phyloP scores from a whole-genome alignment of 1,140 invertebrate species.

The Drosophila guanche region DNA sequence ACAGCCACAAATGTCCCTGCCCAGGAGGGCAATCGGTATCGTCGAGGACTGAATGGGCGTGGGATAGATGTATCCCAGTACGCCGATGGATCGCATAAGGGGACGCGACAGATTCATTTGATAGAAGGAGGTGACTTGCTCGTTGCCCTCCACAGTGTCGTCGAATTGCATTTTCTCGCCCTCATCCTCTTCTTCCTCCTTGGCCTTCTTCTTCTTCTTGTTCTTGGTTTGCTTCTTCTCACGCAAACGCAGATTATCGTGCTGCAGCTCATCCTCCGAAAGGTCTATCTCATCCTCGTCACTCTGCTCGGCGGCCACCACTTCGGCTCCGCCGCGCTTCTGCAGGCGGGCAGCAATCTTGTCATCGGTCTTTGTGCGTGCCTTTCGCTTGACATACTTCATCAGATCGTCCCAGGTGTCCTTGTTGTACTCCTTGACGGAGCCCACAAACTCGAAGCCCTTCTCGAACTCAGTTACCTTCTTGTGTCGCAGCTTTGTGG shows the following conservation, averaged over 20 bases:
- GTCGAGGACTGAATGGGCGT: slow-evolving; percentile 98
- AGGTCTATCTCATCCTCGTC: slow-evolving; percentile 84
- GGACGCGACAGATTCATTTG: slow-evolving; percentile 97
- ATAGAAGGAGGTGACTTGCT: slow-evolving; percentile 91
- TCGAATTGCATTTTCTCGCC: slow-evolving; percentile 88
- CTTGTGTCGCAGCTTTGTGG: slow-evolving; percentile 89
- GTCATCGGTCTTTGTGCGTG: slow-evolving; percentile 92
- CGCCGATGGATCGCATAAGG: slow-evolving; percentile 93
- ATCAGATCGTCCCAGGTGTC: slow-evolving; percentile 94
- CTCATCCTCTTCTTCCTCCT: slow-evolving; percentile 84
- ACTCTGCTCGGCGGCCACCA: slow-evolving; percentile 63
- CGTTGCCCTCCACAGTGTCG: slow-evolving; percentile 88
- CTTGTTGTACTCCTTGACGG: slow-evolving; percentile 89
- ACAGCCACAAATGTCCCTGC: slow-evolving; percentile 84
- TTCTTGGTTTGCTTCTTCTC: slow-evolving; percentile 85
- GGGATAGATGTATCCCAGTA: slow-evolving; percentile 95
- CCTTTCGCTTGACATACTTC: slow-evolving; percentile 92
- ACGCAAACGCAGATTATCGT: slow-evolving; percentile 87
- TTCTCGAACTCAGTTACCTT: slow-evolving; percentile 89
- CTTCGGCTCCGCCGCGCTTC: slow-evolving; percentile 85
- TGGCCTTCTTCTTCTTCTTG: slow-evolving; percentile 84
- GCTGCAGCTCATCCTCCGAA: slow-evolving; percentile 89
- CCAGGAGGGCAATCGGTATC: slow-evolving; percentile 95
- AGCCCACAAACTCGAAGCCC: slow-evolving; percentile 90
- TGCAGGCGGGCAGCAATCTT: slow-evolving; percentile 86